phyloP scores from a whole-genome alignment of 2,888 invertebrate species.

The Stratiomys singularior region DNA sequence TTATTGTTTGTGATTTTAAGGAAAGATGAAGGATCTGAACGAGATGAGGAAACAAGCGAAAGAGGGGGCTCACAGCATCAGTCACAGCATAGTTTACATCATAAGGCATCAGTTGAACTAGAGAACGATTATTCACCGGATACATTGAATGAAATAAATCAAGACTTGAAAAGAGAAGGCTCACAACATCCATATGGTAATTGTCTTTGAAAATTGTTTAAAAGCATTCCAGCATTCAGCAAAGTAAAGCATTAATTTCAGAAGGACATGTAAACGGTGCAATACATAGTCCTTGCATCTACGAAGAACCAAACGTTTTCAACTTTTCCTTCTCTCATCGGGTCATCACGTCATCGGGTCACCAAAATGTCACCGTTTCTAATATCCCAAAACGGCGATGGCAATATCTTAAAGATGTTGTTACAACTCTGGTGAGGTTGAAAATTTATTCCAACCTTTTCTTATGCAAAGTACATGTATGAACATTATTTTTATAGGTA shows the following conservation, averaged over 20 bases:
- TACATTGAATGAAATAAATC: no score
- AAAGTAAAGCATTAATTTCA: background rate
- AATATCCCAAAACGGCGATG: constrained; percentile 72
- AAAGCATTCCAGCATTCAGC: no score
- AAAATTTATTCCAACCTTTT: background rate
- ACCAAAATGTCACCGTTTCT: constrained; percentile 61
- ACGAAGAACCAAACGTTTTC: background rate
- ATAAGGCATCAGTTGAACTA: no score
- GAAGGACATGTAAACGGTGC: background rate
- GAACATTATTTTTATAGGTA: constrained; percentile 58
- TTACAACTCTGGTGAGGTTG: constrained; percentile 80
- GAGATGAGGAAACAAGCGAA: no score
- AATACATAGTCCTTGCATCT: constrained; percentile 23
- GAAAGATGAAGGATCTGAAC: no score
- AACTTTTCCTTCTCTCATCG: constrained; percentile 51
- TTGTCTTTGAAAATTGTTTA: no score
- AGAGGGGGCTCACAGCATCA: no score
- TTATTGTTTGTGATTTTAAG: no score
- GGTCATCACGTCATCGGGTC: constrained; percentile 62
- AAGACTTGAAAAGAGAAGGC: no score
- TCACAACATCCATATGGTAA: no score
- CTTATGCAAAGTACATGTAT: background rate
- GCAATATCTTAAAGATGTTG: constrained; percentile 82
- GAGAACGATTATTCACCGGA: no score
- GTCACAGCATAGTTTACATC: no score